These are phyloP conservation scores for Lagopus leucura DNA, from an alignment of 2,113 vertebrate genomes.

Conservation along the genomic window DNA sequence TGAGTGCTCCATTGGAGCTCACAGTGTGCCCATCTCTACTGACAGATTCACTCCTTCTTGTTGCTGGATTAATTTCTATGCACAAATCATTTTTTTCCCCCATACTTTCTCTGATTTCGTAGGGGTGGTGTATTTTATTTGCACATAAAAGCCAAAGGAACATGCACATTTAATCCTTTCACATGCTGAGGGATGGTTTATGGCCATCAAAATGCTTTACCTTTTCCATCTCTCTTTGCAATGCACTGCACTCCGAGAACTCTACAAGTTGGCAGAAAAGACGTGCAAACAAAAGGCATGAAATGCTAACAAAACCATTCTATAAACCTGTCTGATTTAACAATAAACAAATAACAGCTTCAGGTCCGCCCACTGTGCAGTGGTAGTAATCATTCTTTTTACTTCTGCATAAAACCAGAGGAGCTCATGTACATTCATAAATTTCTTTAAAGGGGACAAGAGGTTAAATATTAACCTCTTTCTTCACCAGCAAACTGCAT, in stretches of 20 bases:
- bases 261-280: not conserved
- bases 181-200: not conserved
- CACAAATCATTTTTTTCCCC: not conserved
- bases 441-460: not conserved
- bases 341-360: not conserved
- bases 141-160: not conserved
- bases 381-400: not conserved
- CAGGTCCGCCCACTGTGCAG: not conserved
- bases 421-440: not conserved
- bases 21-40: not conserved
- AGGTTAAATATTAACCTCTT: constrained; percentile 33
- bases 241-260: not conserved
- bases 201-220: not conserved
- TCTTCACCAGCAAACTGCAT: not conserved
- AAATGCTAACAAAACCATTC: not conserved
- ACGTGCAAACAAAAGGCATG: not conserved
- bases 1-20: not conserved
- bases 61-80: not conserved
- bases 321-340: constrained; percentile 6
- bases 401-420: not conserved
- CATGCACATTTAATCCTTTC: not conserved
- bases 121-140: not conserved
- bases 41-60: not conserved
- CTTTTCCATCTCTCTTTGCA: not conserved
- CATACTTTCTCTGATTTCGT: not conserved